Conservation (phyloP, 2,113 vertebrate genomes). For the Oceanodroma tethys region DNA sequence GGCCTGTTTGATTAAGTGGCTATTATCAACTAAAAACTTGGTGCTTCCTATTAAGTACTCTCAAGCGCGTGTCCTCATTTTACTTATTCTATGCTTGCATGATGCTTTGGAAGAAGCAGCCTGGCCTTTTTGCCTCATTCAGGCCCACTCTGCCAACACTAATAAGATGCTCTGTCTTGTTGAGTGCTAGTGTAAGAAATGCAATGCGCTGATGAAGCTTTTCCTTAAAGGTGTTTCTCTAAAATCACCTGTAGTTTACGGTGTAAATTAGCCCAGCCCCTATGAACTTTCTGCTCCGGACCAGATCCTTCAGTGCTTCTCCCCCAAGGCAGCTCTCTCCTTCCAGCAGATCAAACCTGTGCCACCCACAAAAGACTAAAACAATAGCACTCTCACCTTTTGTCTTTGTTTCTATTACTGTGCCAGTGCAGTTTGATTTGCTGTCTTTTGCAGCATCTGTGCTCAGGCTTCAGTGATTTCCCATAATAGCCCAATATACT, state of each 20-base stretch:
- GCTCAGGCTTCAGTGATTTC: conserved; percentile 36
- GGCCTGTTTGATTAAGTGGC: conserved; percentile 50
- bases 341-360: neutral
- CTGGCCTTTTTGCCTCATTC: neutral
- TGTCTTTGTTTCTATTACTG: neutral
- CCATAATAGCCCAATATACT: conserved; percentile 7
- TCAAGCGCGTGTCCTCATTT: neutral
- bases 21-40: conserved; percentile 33
- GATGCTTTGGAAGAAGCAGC: neutral
- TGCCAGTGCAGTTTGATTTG: neutral
- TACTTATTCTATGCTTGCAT: neutral
- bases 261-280: neutral
- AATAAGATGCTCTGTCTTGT: neutral
- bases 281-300: neutral
- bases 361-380: neutral
- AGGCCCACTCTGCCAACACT: neutral
- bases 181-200: neutral
- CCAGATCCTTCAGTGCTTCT: neutral
- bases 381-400: neutral
- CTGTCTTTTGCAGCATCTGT: conserved; percentile 28
- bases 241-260: neutral
- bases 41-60: conserved; percentile 30
- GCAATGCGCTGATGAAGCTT: neutral
- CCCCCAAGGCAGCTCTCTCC: neutral
- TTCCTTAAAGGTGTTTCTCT: neutral